These are phyloP conservation scores for Nymphicus hollandicus DNA, from an alignment of 2,113 vertebrate genomes.

Conservation along the genomic window DNA sequence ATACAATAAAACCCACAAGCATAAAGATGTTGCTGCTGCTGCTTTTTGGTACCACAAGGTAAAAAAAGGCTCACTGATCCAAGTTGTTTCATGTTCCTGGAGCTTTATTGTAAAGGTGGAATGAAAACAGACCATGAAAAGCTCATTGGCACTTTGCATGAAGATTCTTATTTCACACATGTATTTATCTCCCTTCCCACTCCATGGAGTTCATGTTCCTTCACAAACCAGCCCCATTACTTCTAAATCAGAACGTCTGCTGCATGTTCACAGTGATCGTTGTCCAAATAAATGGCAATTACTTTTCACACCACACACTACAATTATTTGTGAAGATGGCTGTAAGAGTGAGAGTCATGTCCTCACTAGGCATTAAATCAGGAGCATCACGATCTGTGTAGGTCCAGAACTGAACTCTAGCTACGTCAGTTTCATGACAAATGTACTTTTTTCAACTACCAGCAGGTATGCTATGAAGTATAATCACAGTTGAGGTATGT, in stretches of 20 bases:
- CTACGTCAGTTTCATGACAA: background rate
- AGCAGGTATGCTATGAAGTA: background rate
- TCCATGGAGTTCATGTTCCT: background rate
- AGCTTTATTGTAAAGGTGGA: background rate
- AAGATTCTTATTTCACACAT: background rate
- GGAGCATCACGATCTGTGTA: background rate
- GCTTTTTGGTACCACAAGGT: background rate
- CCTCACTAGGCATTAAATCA: background rate
- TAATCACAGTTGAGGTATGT: background rate
- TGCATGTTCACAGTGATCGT: background rate
- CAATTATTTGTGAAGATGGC: background rate
- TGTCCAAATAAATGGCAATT: background rate
- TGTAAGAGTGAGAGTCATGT: background rate
- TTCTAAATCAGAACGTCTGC: background rate
- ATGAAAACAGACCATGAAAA: background rate
- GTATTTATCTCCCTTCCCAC: background rate
- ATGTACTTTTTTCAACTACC: background rate
- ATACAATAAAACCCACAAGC: background rate
- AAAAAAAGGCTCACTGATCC: background rate
- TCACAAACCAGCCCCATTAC: background rate
- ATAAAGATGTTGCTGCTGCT: background rate
- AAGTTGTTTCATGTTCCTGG: background rate
- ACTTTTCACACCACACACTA: background rate
- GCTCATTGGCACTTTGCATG: background rate
- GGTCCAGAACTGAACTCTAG: background rate